Evolutionary conservation across 2,113 vertebrate genomes (phyloP).

Genomic region (Benitochromis conjunctus): DNA sequence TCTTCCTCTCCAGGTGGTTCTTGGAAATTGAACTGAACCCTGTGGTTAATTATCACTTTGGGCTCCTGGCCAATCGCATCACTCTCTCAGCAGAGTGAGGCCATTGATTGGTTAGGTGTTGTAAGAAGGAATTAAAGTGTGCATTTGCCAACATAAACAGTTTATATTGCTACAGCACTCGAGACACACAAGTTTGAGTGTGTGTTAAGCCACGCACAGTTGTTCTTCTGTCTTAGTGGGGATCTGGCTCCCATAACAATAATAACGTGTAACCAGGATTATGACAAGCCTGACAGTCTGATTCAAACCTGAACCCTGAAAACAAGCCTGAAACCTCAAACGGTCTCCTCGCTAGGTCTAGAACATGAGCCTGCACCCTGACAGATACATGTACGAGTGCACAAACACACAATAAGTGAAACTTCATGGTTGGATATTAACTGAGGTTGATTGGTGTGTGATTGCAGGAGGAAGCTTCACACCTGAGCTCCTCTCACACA

Average conservation of each 20-base stretch:
- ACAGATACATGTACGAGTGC: not conserved
- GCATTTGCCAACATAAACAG: not conserved
- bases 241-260: not conserved
- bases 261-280: not conserved
- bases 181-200: not conserved
- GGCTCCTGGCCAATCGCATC: not conserved
- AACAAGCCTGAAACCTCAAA: not conserved
- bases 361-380: not conserved
- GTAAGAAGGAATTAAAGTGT: not conserved
- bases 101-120: not conserved
- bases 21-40: not conserved
- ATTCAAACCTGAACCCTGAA: not conserved
- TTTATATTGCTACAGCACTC: not conserved
- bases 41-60: not conserved
- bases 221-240: fast-evolving
- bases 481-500: conserved; percentile 1
- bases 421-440: conserved; percentile 4
- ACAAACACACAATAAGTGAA: not conserved
- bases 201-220: fast-evolving
- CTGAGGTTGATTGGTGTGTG: conserved; percentile 20
- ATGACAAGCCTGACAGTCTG: not conserved
- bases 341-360: fast-evolving
- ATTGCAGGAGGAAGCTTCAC: conserved; percentile 19
- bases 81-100: not conserved
- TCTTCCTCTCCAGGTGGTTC: not conserved